Conservation (phyloP, 2,888 invertebrate genomes). For the Megalurothrips usitatus region DNA sequence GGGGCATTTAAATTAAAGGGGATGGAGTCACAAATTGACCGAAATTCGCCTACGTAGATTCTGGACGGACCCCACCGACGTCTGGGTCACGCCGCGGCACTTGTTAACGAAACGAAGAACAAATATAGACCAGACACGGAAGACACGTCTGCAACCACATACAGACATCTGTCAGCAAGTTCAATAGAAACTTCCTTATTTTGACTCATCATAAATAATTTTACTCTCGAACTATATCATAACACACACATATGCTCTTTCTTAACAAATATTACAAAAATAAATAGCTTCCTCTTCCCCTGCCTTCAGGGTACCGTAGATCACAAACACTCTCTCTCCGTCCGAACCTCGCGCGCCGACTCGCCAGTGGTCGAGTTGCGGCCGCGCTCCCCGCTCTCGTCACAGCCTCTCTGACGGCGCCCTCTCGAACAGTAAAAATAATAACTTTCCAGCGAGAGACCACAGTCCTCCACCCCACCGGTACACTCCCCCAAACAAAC, state of each 20-base stretch:
- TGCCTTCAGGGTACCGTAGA: no score
- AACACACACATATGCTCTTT: not conserved
- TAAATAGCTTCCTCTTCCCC: not conserved
- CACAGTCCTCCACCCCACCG: not conserved
- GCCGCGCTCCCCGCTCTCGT: not conserved
- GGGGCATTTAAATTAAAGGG: no score
- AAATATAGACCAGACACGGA: not conserved
- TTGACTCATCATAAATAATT: not conserved
- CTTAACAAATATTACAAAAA: conserved; percentile 24
- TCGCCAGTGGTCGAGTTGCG: not conserved
- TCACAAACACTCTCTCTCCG: not conserved
- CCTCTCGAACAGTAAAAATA: not conserved
- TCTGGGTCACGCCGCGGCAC: not conserved
- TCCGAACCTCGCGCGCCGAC: not conserved
- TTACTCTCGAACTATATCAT: not conserved
- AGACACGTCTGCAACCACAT: not conserved
- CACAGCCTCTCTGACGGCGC: not conserved
- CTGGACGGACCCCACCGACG: not conserved
- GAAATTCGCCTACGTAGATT: not conserved
- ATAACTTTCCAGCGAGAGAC: not conserved
- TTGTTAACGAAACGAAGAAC: not conserved
- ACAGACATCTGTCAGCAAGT: no score
- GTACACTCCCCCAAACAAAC: not conserved
- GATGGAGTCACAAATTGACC: no score
- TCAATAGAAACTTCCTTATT: not conserved